Evolutionary conservation across 1,140 invertebrate species (phyloP), one percentile per base, ranked within the genome.

Genomic region (Calosoma granatense): DNA sequence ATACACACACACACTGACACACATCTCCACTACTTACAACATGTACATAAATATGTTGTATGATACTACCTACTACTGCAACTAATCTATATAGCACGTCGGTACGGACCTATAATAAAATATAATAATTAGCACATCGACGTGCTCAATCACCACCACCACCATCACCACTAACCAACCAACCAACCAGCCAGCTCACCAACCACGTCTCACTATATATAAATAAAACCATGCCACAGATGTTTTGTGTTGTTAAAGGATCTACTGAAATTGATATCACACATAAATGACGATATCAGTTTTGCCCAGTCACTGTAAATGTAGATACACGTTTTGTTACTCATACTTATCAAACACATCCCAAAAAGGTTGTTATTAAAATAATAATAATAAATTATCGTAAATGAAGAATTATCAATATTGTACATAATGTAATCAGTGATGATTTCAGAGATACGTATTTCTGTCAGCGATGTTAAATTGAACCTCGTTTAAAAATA

Each of bases 81-180:
- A 36, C 26, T 36, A 36, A 36, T 9, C n/a, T n/a, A n/a, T n/a
- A n/a, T n/a, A n/a, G n/a, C n/a, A n/a, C n/a, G n/a, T n/a, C n/a
- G n/a, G n/a, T n/a, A n/a, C n/a, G n/a, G n/a, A n/a, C n/a, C n/a
- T n/a, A 36, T 36, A 6, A 36, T 36, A 36, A n/a, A 6, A 36
- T 36, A 36, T 36, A 36, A 36, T 36, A n/a, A n/a, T n/a, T 36
- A 17, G 9, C 9, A 12, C 17, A 47, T 47, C 17, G 41, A 36
- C 15, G 41, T 47, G 9, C 17, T 47, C 15, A 2, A 6, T 9
- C 14, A 19, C 3, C 51, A 20, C 19, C 19, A 6, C 51, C 26
- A 9, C 26, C 26, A n/a, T 54, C 17, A 55, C 30, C 51, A 21
- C 59, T 53, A 65, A 63, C 67, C 65, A 64, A 62, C 66, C 63